Conservation (phyloP, 2,888 invertebrate species). For the Scaptomyza polygonia region DNA sequence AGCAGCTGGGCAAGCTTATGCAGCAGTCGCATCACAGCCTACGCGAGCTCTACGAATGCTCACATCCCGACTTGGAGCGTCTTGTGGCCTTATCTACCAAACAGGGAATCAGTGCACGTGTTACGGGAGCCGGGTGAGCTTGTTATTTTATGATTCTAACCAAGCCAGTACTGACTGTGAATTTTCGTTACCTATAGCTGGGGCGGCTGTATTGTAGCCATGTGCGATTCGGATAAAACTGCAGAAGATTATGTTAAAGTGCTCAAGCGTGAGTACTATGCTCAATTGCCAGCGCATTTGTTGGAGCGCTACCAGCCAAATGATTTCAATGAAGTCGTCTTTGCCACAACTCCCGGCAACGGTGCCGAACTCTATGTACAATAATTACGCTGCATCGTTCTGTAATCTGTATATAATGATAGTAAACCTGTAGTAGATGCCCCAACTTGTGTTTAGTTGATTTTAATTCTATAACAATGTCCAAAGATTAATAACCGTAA, state of each 20-base stretch:
- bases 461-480: not conserved
- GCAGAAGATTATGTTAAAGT: constrained; percentile 88
- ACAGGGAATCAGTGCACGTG: constrained; percentile 91
- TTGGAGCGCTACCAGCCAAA: constrained; percentile 85
- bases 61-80: constrained; percentile 93
- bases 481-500: constrained; percentile 19
- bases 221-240: constrained; percentile 85
- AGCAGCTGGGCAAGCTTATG: constrained; percentile 92
- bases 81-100: constrained; percentile 91
- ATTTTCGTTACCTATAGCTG: constrained; percentile 86
- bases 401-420: constrained; percentile 40
- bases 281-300: constrained; percentile 84
- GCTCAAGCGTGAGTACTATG: constrained; percentile 90
- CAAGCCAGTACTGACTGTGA: too few species aligned
- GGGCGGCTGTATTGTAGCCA: constrained; percentile 98
- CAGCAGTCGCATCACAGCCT: constrained; percentile 94
- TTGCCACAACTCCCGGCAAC: constrained; percentile 87
- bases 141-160: not conserved
- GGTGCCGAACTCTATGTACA: constrained; percentile 81
- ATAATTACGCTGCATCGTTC: constrained; percentile 20
- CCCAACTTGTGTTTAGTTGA: constrained; percentile 11
- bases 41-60: constrained; percentile 94
- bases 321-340: constrained; percentile 86
- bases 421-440: constrained; percentile 31
- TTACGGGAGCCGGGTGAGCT: constrained; percentile 95